Evolutionary conservation across 2,888 invertebrate genomes (phyloP), one percentile per base, ranked within the genome.

Genomic region (Tetragonisca angustula): DNA sequence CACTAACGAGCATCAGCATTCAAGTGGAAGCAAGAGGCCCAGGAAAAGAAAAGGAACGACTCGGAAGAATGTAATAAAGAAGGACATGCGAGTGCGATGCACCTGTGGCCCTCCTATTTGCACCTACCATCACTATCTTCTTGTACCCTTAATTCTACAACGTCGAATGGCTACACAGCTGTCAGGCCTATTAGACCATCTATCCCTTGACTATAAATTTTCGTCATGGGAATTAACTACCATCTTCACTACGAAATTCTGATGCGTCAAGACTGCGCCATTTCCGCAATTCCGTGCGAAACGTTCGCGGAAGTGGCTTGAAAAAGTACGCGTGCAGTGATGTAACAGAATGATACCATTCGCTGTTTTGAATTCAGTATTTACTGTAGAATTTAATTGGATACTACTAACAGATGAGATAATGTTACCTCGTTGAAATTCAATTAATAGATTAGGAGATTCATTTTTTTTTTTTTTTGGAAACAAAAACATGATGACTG

Each of bases 71-170:
- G 88, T 86, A 90, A 91, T 89, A 90, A 90, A 89, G 87, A 87
- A 91, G 87, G 88, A 90, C 90, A 89, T 90, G 85, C 80, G 90
- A 92, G 91, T 91, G 81, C 92, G 92, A 92, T 92, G 92, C 93
- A 93, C 92, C 92, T 93, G 92, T 90, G 87, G 74, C 82, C 76
- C 87, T 71, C 75, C 88, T 11, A 13, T 75, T 61, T 61, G 80
- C 73, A 61, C 32, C 82, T 61, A 68, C 70, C 64, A 27, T 65
- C 61, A 76, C 78, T 73, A 83, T 70, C 83, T 76, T 76, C 79
- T 74, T 59, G 81, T 82, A 85, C 84, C 83, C 85, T 80, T 79
- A 79, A 77, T 72, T 72, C 64, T 52, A 64, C 73, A 70, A 32
- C 71, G 11, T 75, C n/a, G 21, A 68, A 13, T 52, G 68, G 65